These are phyloP conservation scores for Triplophysa siluroides DNA, from an alignment of 2,113 vertebrate genomes.

Conservation along the genomic window DNA sequence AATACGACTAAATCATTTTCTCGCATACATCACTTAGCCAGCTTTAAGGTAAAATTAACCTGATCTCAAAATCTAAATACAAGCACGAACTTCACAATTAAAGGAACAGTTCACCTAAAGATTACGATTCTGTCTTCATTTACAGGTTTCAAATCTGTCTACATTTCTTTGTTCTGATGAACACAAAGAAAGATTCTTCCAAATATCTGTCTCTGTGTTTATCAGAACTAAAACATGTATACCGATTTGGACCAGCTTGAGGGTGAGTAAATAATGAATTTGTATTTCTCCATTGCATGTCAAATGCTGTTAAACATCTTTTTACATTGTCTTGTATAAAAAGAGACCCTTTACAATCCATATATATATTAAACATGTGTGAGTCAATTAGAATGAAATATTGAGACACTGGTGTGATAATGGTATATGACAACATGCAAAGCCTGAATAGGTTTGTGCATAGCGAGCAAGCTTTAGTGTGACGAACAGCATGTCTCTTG, in stretches of 20 bases:
- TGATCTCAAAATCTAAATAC: background rate
- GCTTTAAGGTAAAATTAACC: background rate
- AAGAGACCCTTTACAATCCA: background rate
- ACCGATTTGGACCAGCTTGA: no score
- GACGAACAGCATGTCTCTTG: background rate
- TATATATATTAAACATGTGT: background rate
- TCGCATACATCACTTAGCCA: background rate
- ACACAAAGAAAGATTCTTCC: no score
- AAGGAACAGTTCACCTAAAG: background rate
- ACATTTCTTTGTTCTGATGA: no score
- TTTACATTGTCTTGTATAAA: background rate
- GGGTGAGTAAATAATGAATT: no score
- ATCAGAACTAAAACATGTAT: no score
- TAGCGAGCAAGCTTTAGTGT: background rate
- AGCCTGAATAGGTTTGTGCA: background rate
- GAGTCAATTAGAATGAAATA: conserved; percentile 20
- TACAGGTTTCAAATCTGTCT: no score
- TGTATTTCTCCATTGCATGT: background rate
- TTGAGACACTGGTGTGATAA: background rate
- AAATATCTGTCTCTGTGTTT: no score
- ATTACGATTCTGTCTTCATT: no score
- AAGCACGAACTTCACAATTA: background rate
- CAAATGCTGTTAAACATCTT: background rate
- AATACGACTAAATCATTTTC: no score
- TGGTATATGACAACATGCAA: conserved; percentile 16